Evolutionary conservation across 2,797 vertebrate species (phyloP).

Genomic region (Onychomys arenicola): DNA sequence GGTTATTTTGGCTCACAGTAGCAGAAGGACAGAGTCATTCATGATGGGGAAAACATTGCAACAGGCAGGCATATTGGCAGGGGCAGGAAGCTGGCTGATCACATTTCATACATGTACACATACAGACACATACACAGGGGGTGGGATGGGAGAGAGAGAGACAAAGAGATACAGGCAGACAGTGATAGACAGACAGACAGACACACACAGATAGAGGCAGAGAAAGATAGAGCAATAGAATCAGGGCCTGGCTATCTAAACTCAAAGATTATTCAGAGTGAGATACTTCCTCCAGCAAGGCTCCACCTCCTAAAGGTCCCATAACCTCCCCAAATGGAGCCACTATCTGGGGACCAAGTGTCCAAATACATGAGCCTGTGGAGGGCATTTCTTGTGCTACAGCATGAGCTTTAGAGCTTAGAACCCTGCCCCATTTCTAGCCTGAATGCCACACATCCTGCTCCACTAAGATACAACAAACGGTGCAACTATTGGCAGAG

Average conservation of each 20-base stretch:
- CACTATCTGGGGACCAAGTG: background rate
- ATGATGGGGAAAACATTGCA: background rate
- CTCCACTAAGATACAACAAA: background rate
- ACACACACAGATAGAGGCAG: background rate
- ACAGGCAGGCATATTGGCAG: background rate
- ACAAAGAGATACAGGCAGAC: background rate
- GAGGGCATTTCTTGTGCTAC: background rate
- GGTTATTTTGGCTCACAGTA: background rate
- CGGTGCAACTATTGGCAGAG: background rate
- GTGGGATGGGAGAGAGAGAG: background rate
- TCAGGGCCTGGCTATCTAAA: background rate
- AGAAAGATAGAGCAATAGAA: background rate
- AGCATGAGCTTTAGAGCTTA: background rate
- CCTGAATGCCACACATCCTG: background rate
- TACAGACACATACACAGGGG: background rate
- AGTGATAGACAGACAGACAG: background rate
- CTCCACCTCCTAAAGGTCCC: background rate
- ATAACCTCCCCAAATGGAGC: background rate
- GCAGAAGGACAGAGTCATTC: background rate
- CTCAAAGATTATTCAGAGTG: background rate
- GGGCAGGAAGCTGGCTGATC: background rate
- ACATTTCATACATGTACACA: background rate
- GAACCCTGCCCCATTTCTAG: background rate
- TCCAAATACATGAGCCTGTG: background rate
- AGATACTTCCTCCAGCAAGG: background rate